Conservation (phyloP, 2,888 invertebrate species). For the Meliscaeva auricollis region DNA sequence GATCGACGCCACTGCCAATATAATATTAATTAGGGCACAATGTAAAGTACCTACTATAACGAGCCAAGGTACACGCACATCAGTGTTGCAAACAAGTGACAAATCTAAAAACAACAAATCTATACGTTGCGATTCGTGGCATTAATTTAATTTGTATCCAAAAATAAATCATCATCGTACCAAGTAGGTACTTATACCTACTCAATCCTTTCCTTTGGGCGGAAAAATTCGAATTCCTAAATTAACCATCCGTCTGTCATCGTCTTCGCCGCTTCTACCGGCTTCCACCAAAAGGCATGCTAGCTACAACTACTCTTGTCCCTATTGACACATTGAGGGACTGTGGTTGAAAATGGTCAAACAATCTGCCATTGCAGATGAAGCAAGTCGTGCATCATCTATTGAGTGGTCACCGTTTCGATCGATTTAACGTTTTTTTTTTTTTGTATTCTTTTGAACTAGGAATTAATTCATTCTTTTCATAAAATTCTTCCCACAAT, state of each 20-base stretch:
- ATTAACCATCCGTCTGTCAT: constrained; percentile 45
- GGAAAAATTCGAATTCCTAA: constrained; percentile 41
- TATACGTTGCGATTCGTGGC: constrained; percentile 41
- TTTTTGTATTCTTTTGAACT: constrained; percentile 5
- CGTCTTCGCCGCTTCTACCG: constrained; percentile 1
- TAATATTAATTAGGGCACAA: constrained; percentile 64
- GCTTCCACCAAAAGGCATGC: constrained; percentile 25
- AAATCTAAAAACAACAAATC: constrained; percentile 65
- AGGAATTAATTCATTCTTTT: constrained; percentile 60
- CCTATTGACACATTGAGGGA: constrained; percentile 75
- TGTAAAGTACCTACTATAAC: constrained; percentile 37
- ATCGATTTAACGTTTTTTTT: constrained; percentile 60
- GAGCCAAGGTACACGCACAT: constrained; percentile 67
- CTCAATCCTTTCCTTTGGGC: constrained; percentile 28
- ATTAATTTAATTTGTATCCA: constrained; percentile 56
- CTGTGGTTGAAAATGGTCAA: constrained; percentile 65
- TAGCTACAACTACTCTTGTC: constrained; percentile 32
- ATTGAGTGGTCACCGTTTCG: constrained; percentile 31
- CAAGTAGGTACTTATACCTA: background rate
- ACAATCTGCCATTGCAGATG: constrained; percentile 52
- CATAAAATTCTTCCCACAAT: constrained; percentile 59
- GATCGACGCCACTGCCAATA: constrained; percentile 38
- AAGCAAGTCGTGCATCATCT: constrained; percentile 25
- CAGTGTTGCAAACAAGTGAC: constrained; percentile 44
- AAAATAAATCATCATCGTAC: constrained; percentile 59